Evolutionary conservation across 2,113 vertebrate genomes (phyloP), one percentile per base, ranked within the genome.

Genomic region (Tyto alba): DNA sequence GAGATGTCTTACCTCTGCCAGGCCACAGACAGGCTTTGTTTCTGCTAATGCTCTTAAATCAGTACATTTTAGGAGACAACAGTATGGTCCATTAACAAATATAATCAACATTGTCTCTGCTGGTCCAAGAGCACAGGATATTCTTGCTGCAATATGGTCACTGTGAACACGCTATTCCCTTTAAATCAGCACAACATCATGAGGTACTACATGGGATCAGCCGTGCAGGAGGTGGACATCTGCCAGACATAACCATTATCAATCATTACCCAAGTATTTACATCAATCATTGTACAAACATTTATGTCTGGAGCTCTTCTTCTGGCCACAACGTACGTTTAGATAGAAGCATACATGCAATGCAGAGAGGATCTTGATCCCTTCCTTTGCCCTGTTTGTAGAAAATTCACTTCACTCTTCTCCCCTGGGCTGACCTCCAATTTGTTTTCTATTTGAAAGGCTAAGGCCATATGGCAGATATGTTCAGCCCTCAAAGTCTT

Each of bases 401-500:
- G 82, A 90, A 96, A 94, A 96, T 88, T 93, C 74, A 6, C 84
- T 93, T 88, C 77, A 91, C 32, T 90, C 84, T 89, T 47, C 76
- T 88, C 75, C 83, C 88, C 7, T 84, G 82, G 86, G 89, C 77
- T 90, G 94, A 89, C 84, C 94, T 97, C 83, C 95, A 38, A 85
- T 96, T 95, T 96, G 96, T 97, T 97, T 96, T 96, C 85, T 76
- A 56, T 84, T 56, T 91, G n/a, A 74, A 93, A 94, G 87, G 93
- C 93, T 79, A 96, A 43, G 93, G 93, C 96, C 97, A 97, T 96
- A 95, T 96, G 95, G 96, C 47, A 94, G 95, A 94, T 95, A 94
- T 91, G 96, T 96, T 97, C 96, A 94, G 86, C 78, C 93, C 93
- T 94, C 93, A 93, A 97, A 97, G 91, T 97, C 95, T 96, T 98